Conservation (phyloP, 2,113 vertebrate genomes). For the Hypomesus transpacificus region DNA sequence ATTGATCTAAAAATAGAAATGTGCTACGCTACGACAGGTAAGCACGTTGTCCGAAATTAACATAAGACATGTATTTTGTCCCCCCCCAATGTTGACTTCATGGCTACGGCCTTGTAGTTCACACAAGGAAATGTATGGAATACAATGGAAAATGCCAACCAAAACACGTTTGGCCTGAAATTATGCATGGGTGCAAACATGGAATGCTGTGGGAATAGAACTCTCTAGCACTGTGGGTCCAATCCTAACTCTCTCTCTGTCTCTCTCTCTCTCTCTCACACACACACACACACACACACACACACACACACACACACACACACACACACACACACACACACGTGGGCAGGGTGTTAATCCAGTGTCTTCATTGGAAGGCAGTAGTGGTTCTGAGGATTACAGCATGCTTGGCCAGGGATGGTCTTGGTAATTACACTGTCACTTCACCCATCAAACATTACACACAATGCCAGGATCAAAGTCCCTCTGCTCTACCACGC, state of each 20-base stretch:
- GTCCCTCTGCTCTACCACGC: not conserved
- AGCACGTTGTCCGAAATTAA: too few relatives aligned
- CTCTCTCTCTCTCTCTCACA: not conserved
- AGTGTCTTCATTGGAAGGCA: not conserved
- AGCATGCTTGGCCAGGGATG: not conserved
- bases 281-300: slow-evolving; percentile 1
- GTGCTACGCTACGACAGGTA: too few relatives aligned
- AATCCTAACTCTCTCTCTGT: not conserved
- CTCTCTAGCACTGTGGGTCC: not conserved
- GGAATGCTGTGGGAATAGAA: slow-evolving; percentile 31
- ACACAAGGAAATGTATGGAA: too few relatives aligned
- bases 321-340: not conserved
- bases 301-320: slow-evolving; percentile 3
- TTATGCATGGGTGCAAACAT: slow-evolving; percentile 39
- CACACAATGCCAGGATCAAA: not conserved
- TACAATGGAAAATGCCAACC: too few relatives aligned
- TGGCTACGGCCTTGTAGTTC: too few relatives aligned
- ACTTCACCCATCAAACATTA: not conserved
- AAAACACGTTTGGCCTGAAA: slow-evolving; percentile 24
- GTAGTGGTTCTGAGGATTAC: not conserved
- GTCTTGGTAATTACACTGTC: not conserved
- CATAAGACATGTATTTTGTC: too few relatives aligned
- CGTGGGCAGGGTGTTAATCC: not conserved
- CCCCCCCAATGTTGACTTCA: too few relatives aligned
- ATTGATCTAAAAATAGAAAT: too few relatives aligned